Evolutionary conservation across 2,797 vertebrate species (phyloP).

Genomic region (Lophura swinhoii): DNA sequence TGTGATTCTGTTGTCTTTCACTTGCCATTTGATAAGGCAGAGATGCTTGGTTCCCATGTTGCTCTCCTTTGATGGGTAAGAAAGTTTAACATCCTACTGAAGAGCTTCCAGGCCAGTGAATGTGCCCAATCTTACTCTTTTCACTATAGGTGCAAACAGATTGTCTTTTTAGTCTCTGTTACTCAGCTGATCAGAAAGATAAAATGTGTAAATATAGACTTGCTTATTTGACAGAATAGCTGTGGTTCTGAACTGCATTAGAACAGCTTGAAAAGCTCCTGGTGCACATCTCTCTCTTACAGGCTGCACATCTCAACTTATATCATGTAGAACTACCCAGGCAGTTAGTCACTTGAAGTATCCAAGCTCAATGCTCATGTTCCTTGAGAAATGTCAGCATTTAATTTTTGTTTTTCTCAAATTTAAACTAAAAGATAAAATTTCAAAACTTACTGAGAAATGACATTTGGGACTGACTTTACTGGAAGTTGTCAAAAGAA

Average conservation of each 20-base stretch:
- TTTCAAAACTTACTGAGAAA: constrained; percentile 17
- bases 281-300: neutral
- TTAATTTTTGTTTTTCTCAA: neutral
- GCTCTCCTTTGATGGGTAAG: neutral
- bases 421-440: neutral
- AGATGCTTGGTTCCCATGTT: neutral
- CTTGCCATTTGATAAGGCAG: neutral
- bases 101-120: neutral
- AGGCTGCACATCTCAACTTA: neutral
- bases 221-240: neutral
- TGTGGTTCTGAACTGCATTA: neutral
- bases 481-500: neutral
- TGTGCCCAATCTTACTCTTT: fast-evolving
- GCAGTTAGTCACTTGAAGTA: neutral
- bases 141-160: neutral
- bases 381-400: neutral
- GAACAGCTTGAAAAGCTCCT: neutral
- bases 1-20: neutral
- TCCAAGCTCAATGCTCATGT: neutral
- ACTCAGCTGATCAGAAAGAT: neutral
- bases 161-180: neutral
- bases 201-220: neutral
- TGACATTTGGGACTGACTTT: neutral
- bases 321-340: neutral
- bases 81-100: neutral